phyloP scores from a whole-genome alignment of 2,888 invertebrate genomes.

The Tillus elongatus region DNA sequence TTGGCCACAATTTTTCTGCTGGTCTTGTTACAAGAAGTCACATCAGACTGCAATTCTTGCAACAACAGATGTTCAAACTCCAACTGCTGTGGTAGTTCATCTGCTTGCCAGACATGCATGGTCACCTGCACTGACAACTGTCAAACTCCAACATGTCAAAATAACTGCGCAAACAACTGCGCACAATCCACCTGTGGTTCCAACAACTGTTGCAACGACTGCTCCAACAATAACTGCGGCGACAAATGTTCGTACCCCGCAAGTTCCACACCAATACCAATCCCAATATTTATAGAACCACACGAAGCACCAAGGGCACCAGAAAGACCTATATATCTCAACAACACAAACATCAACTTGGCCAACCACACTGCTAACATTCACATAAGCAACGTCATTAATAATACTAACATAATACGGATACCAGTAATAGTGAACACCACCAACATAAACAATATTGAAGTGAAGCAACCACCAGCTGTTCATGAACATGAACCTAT shows the following conservation, averaged over 20 bases:
- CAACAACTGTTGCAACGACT: slow-evolving; percentile 7
- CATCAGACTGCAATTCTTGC: slow-evolving; percentile 12
- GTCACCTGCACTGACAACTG: slow-evolving; percentile 5
- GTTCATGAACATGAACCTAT: no score
- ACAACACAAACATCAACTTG: slow-evolving; percentile 14
- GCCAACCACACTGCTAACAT: slow-evolving; percentile 16
- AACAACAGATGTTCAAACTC: slow-evolving; percentile 11
- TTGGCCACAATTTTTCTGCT: no score
- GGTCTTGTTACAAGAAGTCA: no score
- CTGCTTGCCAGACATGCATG: slow-evolving; percentile 9
- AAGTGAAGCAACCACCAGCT: no score
- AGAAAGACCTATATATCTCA: slow-evolving; percentile 7
- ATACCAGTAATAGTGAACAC: slow-evolving; percentile 15
- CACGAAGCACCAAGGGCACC: background rate
- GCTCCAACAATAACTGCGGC: slow-evolving; percentile 5
- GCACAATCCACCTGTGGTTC: slow-evolving; percentile 6
- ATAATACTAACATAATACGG: slow-evolving; percentile 15
- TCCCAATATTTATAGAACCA: no score
- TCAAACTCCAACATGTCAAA: background rate
- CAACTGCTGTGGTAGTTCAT: slow-evolving; percentile 8
- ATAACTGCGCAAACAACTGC: no score
- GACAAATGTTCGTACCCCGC: background rate
- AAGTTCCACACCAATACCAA: no score
- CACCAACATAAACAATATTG: slow-evolving; percentile 16
- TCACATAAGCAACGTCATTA: slow-evolving; percentile 13